These are phyloP conservation scores for Apodemia zela DNA, from an alignment of 2,888 invertebrate genomes.

Conservation along the genomic window DNA sequence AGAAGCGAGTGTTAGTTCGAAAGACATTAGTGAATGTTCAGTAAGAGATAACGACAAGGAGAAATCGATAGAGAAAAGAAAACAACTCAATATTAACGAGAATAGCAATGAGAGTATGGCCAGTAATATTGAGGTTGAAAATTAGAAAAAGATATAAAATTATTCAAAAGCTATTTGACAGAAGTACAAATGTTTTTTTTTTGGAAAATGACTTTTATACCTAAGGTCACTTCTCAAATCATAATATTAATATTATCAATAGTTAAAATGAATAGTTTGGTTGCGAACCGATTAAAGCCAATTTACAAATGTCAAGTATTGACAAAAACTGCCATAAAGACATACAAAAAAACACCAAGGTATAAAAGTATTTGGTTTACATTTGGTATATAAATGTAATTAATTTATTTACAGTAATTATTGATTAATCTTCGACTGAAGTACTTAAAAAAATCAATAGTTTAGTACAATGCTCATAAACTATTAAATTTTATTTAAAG, in stretches of 20 bases:
- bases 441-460: too few species aligned
- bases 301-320: too few species aligned
- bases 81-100: conserved; percentile 58
- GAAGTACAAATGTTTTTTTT: background rate
- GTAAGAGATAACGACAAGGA: conserved; percentile 47
- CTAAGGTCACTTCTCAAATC: background rate
- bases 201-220: background rate
- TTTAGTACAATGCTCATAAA: too few species aligned
- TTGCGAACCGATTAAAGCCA: too few species aligned
- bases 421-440: too few species aligned
- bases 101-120: conserved; percentile 75
- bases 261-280: too few species aligned
- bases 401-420: too few species aligned
- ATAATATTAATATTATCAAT: too few species aligned
- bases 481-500: background rate
- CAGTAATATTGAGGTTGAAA: conserved; percentile 75
- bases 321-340: too few species aligned
- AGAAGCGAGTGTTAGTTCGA: conserved; percentile 45
- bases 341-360: too few species aligned
- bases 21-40: conserved; percentile 47
- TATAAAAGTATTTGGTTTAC: too few species aligned
- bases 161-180: background rate
- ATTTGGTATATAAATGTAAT: too few species aligned
- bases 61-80: conserved; percentile 44
- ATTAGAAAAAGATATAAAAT: conserved; percentile 42